phyloP scores from a whole-genome alignment of 2,113 vertebrate species.

The Neofelis nebulosa region DNA sequence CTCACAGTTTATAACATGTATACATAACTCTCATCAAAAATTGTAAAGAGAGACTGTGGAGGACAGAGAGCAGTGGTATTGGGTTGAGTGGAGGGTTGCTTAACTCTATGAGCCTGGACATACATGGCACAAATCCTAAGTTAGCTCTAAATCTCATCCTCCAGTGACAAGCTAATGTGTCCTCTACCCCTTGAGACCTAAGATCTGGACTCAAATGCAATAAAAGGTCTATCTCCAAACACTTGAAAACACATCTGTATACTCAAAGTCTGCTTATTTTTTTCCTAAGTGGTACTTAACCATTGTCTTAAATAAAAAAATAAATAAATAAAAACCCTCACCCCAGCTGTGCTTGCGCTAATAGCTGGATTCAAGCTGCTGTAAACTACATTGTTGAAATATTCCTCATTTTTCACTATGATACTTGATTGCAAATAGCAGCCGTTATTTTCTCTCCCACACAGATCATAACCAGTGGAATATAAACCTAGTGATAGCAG shows the following conservation, averaged over 20 bases:
- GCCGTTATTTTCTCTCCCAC: not conserved
- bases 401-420: not conserved
- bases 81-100: not conserved
- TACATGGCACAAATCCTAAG: not conserved
- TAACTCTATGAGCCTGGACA: not conserved
- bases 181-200: not conserved
- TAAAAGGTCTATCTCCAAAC: not conserved
- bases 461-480: not conserved
- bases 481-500: not conserved
- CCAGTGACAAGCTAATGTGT: not conserved
- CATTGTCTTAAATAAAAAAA: not conserved
- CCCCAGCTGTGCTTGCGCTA: not conserved
- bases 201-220: not conserved
- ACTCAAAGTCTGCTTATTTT: not conserved
- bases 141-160: not conserved
- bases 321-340: not conserved
- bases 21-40: not conserved
- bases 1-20: not conserved
- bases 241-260: not conserved
- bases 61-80: not conserved
- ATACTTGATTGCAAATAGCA: not conserved
- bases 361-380: not conserved
- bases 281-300: not conserved
- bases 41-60: not conserved
- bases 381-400: not conserved